phyloP scores from a whole-genome alignment of 1,140 invertebrate species.

The Zophobas atratus region DNA sequence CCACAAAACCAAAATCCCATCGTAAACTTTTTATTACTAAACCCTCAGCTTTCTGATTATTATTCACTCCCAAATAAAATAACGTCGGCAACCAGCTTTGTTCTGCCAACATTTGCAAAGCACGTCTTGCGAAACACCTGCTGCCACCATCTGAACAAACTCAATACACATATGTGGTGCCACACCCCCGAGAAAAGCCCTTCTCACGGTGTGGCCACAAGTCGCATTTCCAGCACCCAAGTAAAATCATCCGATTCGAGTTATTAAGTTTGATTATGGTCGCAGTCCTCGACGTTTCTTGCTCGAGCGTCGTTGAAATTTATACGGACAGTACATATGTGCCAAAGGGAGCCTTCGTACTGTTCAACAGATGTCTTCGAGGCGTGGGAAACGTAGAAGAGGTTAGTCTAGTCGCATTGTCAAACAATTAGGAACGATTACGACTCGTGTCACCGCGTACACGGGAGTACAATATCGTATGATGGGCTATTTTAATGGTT shows the following conservation, averaged over 20 bases:
- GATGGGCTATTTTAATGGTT: not conserved
- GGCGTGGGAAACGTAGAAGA: slow-evolving; percentile 47
- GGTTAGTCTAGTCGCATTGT: slow-evolving; percentile 50
- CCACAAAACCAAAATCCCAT: no score
- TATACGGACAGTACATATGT: slow-evolving; percentile 22
- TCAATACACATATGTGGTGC: no score
- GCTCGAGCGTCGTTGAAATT: slow-evolving; percentile 1
- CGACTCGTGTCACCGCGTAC: slow-evolving; percentile 49
- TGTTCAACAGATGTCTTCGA: slow-evolving; percentile 49
- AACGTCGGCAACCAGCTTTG: no score
- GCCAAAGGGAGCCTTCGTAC: slow-evolving; percentile 33
- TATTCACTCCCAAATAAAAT: no score
- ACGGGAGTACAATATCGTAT: slow-evolving; percentile 10
- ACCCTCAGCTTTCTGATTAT: no score
- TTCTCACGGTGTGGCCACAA: no score
- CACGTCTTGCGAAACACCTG: no score
- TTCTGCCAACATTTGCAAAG: no score
- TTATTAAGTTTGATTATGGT: not conserved
- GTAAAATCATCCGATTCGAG: not conserved
- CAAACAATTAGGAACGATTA: slow-evolving; percentile 50
- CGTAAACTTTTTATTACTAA: no score
- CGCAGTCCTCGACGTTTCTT: slow-evolving; percentile 2
- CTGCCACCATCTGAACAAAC: no score
- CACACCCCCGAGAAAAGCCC: no score
- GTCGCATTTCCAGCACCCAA: no score